These are phyloP conservation scores for Enteromius anoplus DNA, from an alignment of 2,797 vertebrate species.

Conservation along the genomic window DNA sequence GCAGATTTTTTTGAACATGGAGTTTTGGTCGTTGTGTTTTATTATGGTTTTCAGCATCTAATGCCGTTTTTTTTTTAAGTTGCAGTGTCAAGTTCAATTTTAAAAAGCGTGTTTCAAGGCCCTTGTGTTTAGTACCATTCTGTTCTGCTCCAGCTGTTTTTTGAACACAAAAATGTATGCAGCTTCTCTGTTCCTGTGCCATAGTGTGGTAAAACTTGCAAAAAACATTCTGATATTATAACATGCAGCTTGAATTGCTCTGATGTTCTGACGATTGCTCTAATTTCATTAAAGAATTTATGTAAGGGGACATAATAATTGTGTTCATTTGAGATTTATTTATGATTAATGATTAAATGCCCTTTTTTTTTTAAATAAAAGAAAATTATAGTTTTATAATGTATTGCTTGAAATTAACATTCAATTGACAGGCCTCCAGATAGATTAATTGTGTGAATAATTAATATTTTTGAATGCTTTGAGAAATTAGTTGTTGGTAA, in stretches of 20 bases:
- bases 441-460: not conserved
- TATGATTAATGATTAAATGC: not conserved
- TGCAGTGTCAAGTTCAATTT: constrained; percentile 1
- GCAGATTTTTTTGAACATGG: not conserved
- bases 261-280: too few species aligned
- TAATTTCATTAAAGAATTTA: not conserved
- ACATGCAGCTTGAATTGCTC: not conserved
- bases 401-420: not conserved
- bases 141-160: not conserved
- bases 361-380: not conserved
- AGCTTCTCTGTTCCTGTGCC: not conserved
- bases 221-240: not conserved
- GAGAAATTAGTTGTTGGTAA: not conserved
- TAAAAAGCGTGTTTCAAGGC: not conserved
- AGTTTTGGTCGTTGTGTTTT: not conserved
- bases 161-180: not conserved
- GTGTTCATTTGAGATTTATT: not conserved
- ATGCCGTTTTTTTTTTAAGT: not conserved
- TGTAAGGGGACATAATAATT: not conserved
- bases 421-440: not conserved
- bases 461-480: not conserved
- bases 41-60: constrained; percentile 2
- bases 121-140: not conserved
- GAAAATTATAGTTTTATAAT: not conserved
- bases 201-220: not conserved